phyloP scores from a whole-genome alignment of 1,140 invertebrate species.

The Drosophila rhopaloa region DNA sequence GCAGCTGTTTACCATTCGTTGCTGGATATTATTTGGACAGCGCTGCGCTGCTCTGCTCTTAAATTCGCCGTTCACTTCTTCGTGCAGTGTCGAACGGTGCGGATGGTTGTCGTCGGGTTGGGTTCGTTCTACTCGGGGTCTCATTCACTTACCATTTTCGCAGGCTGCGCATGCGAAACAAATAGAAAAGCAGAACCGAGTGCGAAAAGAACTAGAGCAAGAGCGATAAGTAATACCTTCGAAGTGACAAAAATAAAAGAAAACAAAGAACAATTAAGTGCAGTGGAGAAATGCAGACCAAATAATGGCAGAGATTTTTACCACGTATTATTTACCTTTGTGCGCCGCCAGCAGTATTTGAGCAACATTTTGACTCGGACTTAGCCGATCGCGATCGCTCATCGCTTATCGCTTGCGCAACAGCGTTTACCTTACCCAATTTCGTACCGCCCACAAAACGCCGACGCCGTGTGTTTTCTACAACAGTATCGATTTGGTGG shows the following conservation, averaged over 20 bases:
- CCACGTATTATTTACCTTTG: constrained; percentile 35
- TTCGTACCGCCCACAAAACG: constrained; percentile 39
- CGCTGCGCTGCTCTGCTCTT: constrained; percentile 8
- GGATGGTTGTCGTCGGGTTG: constrained; percentile 18
- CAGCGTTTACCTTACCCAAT: constrained; percentile 37
- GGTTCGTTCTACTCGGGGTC: background rate
- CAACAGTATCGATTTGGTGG: constrained; percentile 58
- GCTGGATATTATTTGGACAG: constrained; percentile 15
- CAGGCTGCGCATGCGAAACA: constrained; percentile 64
- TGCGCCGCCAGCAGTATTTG: constrained; percentile 67
- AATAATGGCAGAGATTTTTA: constrained; percentile 42
- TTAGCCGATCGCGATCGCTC: constrained; percentile 36
- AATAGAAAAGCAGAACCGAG: constrained; percentile 36
- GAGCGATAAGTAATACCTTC: constrained; percentile 28
- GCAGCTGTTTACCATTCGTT: constrained; percentile 21
- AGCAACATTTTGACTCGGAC: constrained; percentile 34
- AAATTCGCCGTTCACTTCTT: constrained; percentile 20
- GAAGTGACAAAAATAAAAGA: constrained; percentile 11
- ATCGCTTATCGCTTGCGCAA: constrained; percentile 60
- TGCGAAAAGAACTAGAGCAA: constrained; percentile 42
- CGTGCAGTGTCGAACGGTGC: constrained; percentile 10
- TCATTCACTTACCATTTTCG: constrained; percentile 9
- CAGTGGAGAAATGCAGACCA: constrained; percentile 22
- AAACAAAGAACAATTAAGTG: constrained; percentile 38
- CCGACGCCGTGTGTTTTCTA: constrained; percentile 52